These are phyloP conservation scores for Hemiprocne comata DNA, from an alignment of 2,113 vertebrate species.

Conservation along the genomic window DNA sequence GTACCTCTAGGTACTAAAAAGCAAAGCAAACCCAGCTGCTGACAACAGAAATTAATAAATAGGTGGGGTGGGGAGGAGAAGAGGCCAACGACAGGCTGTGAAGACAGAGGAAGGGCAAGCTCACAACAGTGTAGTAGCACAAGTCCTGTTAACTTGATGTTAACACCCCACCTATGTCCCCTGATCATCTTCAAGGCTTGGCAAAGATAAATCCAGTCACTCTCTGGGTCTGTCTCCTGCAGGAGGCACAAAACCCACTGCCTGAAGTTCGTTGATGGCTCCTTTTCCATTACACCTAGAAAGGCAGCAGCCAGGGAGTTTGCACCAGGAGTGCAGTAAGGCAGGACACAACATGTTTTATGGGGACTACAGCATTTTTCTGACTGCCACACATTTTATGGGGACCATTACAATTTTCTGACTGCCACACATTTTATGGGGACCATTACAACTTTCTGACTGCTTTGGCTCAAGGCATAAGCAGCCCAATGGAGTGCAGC, in stretches of 20 bases:
- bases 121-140: not conserved
- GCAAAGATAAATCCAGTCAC: not conserved
- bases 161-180: not conserved
- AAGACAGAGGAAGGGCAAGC: not conserved
- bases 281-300: not conserved
- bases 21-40: not conserved
- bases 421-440: not conserved
- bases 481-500: not conserved
- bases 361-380: not conserved
- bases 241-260: not conserved
- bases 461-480: not conserved
- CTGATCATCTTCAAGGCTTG: not conserved
- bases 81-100: not conserved
- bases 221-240: not conserved
- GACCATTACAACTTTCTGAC: not conserved
- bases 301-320: not conserved
- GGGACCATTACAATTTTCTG: not conserved
- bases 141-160: not conserved
- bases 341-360: not conserved
- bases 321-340: not conserved
- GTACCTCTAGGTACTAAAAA: not conserved
- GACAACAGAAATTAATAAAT: not conserved
- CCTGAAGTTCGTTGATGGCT: not conserved
- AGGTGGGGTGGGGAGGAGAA: not conserved
- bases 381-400: not conserved